A percentile compares a stretch with the other conserved stretches of the same genome.
These are phyloP conservation scores for Creontiades dilutus DNA, from an alignment of 2,888 invertebrate genomes.

Conservation along the genomic window DNA sequence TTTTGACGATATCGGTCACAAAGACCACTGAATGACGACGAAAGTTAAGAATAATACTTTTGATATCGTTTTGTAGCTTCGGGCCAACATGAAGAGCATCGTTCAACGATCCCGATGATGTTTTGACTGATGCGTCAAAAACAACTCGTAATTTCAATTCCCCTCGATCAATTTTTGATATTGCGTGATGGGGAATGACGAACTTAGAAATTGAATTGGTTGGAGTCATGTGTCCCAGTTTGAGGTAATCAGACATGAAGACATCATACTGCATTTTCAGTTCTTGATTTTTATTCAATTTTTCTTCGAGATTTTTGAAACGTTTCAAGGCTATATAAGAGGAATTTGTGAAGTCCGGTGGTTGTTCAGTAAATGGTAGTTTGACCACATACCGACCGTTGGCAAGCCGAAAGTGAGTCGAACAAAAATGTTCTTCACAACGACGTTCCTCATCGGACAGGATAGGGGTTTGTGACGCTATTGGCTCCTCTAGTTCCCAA, in stretches of 20 bases:
- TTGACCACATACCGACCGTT: constrained; percentile 14
- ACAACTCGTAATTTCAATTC: constrained; percentile 50
- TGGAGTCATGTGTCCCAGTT: neutral
- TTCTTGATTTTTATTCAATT: constrained; percentile 9
- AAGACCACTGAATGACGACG: constrained; percentile 11
- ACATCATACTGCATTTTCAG: neutral
- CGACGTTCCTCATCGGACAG: constrained; percentile 6
- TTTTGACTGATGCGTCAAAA: constrained; percentile 52
- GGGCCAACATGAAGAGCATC: constrained; percentile 44
- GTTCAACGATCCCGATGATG: constrained; percentile 66
- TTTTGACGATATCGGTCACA: constrained; percentile 23
- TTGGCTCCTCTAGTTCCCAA: constrained; percentile 45
- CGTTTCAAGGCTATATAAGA: neutral
- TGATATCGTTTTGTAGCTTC: constrained; percentile 58
- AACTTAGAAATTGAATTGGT: constrained; percentile 22
- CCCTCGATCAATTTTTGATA: constrained; percentile 9
- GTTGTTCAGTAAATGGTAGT: neutral
- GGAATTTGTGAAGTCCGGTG: neutral
- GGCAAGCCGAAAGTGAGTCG: too few species aligned
- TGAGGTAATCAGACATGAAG: neutral
- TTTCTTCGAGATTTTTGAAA: neutral
- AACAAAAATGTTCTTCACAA: too few species aligned
- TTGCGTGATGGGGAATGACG: constrained; percentile 39
- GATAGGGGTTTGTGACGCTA: neutral
- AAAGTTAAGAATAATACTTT: constrained; percentile 49